Conservation (phyloP, 2,113 vertebrate genomes). For the Tragulus kanchil region DNA sequence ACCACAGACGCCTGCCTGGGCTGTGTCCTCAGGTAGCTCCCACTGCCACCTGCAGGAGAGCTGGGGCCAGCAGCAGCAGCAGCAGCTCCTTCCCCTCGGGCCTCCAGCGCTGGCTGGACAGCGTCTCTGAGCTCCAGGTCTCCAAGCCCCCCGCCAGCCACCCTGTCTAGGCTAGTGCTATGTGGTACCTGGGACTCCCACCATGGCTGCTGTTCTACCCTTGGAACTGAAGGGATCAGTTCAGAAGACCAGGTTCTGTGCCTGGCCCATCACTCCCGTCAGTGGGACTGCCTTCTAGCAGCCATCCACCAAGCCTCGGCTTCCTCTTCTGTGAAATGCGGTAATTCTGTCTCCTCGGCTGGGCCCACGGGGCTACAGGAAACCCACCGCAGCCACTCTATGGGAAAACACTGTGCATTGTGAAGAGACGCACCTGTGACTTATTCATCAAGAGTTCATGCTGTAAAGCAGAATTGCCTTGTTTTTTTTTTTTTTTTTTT, state of each 20-base stretch:
- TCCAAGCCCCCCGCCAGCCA: background rate
- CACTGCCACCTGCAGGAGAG: background rate
- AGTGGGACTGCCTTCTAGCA: rapidly evolving
- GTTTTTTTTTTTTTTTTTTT: too few relatives aligned
- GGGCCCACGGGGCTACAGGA: rapidly evolving
- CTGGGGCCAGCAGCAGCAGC: background rate
- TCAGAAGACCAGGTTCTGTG: background rate
- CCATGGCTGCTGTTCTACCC: rapidly evolving
- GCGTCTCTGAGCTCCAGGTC: background rate
- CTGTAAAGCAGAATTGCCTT: background rate
- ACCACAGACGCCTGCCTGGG: background rate
- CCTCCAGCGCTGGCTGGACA: background rate
- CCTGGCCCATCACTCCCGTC: background rate
- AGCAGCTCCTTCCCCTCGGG: background rate
- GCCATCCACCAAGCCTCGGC: rapidly evolving
- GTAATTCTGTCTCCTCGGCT: rapidly evolving
- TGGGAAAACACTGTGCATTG: rapidly evolving
- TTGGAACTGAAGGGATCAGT: background rate
- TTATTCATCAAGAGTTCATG: rapidly evolving
- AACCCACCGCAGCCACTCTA: rapidly evolving
- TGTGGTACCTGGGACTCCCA: rapidly evolving
- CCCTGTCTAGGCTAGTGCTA: background rate
- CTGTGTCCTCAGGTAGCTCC: background rate
- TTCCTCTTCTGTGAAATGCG: background rate
- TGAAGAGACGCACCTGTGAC: rapidly evolving